Base-by-base conservation (phyloP, 2,888 invertebrate species). In the Acronicta leporina region DNA sequence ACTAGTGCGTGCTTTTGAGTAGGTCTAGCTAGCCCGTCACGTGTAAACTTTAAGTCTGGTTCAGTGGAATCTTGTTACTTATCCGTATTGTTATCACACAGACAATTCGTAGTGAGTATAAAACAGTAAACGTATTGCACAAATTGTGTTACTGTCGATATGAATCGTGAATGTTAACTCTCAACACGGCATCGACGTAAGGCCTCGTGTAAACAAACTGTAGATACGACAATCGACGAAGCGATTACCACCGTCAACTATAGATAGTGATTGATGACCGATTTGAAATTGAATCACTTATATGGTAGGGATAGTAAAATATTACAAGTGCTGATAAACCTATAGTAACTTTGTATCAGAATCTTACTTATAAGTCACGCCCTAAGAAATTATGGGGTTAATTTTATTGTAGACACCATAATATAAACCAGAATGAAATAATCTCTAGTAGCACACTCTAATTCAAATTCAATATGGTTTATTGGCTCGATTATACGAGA, bases 181-280 rank as follows among this genome's bases (percentile, higher is more conserved):
- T 54, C 8, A 47, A 46, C 33, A 55, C 27, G 14, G 15, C 13
- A 25, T 14, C 16, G 27, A n/a, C 15, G 40, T 56, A 57, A 69
- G 56, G 59, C 59, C 47, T 49, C 48, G 49, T 51, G 73, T 73
- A 73, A 73, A 75, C 58, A 66, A 62, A 42, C 38, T 47, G 40
- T 42, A 68, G 73, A 74, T 75, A 75, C 55, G 58, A 44, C 62
- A 68, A 65, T 73, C 64, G 55, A n/a, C 62, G 42, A 45, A 56
- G 50, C 43, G 65, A 73, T 76, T 69, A 58, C 61, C 41, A 45
- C 48, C 52, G 73, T 47, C 73, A 72, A 51, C 60, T 53, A 11
- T 25, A 73, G 73, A 75, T 75, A 66, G 50, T 63, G 49, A 64
- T 64, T 67, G 74, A 70, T 76, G 61, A 58, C 59, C 63, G 67